Percentiles rank a stretch among this genome's conserved stretches.
These are phyloP conservation scores for Lamellibrachia satsuma DNA, from an alignment of 2,888 invertebrate species.

Conservation along the genomic window DNA sequence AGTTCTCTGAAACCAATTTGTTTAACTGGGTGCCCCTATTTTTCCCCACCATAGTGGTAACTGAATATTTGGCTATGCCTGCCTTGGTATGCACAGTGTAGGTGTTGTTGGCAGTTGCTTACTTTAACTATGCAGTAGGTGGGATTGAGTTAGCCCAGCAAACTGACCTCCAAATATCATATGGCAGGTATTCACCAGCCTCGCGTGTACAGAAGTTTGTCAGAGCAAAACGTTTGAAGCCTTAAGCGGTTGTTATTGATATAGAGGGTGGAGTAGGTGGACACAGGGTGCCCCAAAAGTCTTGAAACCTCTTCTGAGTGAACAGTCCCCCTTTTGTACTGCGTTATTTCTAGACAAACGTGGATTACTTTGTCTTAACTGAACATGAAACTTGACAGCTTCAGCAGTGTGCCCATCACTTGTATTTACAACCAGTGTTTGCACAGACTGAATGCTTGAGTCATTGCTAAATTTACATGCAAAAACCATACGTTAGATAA, in stretches of 20 bases:
- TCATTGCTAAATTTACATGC: background rate
- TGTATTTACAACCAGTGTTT: background rate
- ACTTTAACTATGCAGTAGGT: background rate
- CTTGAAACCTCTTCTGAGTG: background rate
- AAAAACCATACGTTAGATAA: background rate
- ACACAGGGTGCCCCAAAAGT: background rate
- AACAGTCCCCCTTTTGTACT: background rate
- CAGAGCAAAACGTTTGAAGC: background rate
- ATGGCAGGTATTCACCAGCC: background rate
- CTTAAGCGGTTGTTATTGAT: background rate
- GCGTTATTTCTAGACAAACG: background rate
- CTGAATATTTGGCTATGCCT: background rate
- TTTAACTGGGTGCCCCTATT: no score
- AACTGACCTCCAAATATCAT: background rate
- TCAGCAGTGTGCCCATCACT: background rate
- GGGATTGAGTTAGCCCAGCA: background rate
- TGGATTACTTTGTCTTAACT: background rate
- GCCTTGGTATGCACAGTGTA: background rate
- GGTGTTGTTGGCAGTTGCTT: background rate
- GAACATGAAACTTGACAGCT: background rate
- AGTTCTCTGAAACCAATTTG: no score
- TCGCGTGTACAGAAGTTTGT: background rate
- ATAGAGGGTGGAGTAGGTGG: background rate
- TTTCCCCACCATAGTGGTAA: background rate
- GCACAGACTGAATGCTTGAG: background rate